phyloP scores from a whole-genome alignment of 1,140 invertebrate genomes.

The Procambarus clarkii region DNA sequence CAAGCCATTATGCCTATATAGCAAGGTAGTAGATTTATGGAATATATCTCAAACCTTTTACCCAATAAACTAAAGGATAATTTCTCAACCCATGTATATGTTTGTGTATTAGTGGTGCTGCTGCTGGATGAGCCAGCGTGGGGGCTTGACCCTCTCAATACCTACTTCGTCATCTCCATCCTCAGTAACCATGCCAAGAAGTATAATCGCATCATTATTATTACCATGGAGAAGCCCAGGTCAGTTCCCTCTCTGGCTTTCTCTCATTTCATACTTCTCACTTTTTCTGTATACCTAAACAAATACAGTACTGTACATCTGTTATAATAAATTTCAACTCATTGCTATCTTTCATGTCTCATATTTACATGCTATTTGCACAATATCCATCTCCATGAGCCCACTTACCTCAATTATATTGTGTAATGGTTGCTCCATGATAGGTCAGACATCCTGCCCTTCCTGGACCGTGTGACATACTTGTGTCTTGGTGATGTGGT shows the following conservation, averaged over 20 bases:
- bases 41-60: too few species aligned
- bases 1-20: too few species aligned
- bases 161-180: slow-evolving; percentile 94
- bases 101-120: slow-evolving; percentile 81
- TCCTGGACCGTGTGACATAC: slow-evolving; percentile 88
- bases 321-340: too few species aligned
- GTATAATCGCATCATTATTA: slow-evolving; percentile 89
- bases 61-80: too few species aligned
- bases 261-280: background rate
- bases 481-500: slow-evolving; percentile 92
- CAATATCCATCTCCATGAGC: too few species aligned
- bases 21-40: too few species aligned
- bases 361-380: too few species aligned
- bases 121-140: slow-evolving; percentile 93
- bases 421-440: slow-evolving; percentile 74
- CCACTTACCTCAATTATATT: background rate
- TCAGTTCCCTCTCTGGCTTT: background rate
- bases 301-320: too few species aligned
- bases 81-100: background rate
- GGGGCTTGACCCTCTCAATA: slow-evolving; percentile 92
- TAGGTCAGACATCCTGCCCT: slow-evolving; percentile 91
- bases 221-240: slow-evolving; percentile 92
- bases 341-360: too few species aligned
- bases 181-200: slow-evolving; percentile 94
- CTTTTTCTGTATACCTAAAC: background rate